A percentile compares a stretch with the other conserved stretches of the same genome.
Evolutionary conservation across 2,888 invertebrate genomes (phyloP).

Genomic region (Euplexia lucipara): DNA sequence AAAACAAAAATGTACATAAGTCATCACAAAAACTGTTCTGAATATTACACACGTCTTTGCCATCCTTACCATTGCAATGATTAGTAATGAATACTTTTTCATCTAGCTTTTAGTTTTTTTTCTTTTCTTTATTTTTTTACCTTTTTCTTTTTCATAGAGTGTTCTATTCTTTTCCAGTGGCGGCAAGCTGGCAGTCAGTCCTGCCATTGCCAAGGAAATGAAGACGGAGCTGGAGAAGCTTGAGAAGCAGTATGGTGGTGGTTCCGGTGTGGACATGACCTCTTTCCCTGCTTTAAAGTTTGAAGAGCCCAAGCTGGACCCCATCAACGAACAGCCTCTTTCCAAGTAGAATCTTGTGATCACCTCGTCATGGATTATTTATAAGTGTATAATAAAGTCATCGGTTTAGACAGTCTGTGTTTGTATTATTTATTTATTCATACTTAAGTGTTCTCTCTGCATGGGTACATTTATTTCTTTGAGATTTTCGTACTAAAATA

Average conservation of each 20-base stretch:
- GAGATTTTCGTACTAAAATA: too few relatives aligned
- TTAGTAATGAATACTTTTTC: too few relatives aligned
- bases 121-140: too few relatives aligned
- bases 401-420: conserved; percentile 66
- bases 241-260: conserved; percentile 94
- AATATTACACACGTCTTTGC: too few relatives aligned
- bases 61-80: too few relatives aligned
- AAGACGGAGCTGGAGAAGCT: conserved; percentile 95
- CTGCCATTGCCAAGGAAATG: conserved; percentile 94
- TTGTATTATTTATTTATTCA: conserved; percentile 40
- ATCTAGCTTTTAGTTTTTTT: too few relatives aligned
- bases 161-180: conserved; percentile 91
- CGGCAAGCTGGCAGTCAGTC: conserved; percentile 95
- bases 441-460: too few relatives aligned
- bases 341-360: conserved; percentile 75
- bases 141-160: too few relatives aligned
- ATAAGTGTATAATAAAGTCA: conserved; percentile 71
- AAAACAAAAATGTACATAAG: too few relatives aligned
- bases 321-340: conserved; percentile 89
- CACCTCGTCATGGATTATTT: conserved; percentile 53
- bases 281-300: conserved; percentile 97
- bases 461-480: too few relatives aligned
- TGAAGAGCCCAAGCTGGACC: conserved; percentile 93
- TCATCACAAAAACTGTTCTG: too few relatives aligned
- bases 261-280: conserved; percentile 95